A percentile compares a stretch with the other conserved stretches of the same genome.
Evolutionary conservation across 2,888 invertebrate species (phyloP).

Genomic region (Platycnemis pennipes): DNA sequence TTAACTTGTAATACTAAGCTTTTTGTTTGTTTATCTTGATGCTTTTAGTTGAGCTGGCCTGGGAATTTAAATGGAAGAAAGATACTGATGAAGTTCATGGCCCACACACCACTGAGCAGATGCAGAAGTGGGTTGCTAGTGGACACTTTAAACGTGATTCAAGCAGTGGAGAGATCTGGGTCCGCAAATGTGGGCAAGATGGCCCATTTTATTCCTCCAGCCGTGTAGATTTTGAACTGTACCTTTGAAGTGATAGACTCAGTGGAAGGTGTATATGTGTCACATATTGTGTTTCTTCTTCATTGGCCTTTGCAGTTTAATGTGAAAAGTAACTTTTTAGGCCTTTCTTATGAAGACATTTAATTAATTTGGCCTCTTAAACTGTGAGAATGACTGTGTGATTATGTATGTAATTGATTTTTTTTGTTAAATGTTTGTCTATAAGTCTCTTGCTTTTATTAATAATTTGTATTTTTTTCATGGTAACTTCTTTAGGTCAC

Average conservation of each 20-base stretch:
- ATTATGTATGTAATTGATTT: not conserved
- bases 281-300: not conserved
- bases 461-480: not conserved
- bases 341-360: not conserved
- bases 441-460: not conserved
- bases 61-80: slow-evolving; percentile 96
- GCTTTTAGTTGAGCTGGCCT: slow-evolving; percentile 81
- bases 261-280: not conserved
- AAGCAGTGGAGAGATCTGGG: slow-evolving; percentile 85
- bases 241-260: slow-evolving; percentile 81
- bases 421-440: not conserved
- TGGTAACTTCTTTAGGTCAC: not conserved
- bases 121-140: slow-evolving; percentile 93
- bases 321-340: not conserved
- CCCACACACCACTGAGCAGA: slow-evolving; percentile 91
- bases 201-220: slow-evolving; percentile 92
- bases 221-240: slow-evolving; percentile 96
- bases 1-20: not conserved
- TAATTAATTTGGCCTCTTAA: not conserved
- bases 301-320: not conserved
- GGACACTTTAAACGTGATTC: slow-evolving; percentile 90
- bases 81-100: slow-evolving; percentile 89
- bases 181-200: slow-evolving; percentile 87
- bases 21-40: not conserved
- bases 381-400: not conserved